These are phyloP conservation scores for Campodea augens DNA, from an alignment of 1,140 invertebrate genomes.

Conservation along the genomic window DNA sequence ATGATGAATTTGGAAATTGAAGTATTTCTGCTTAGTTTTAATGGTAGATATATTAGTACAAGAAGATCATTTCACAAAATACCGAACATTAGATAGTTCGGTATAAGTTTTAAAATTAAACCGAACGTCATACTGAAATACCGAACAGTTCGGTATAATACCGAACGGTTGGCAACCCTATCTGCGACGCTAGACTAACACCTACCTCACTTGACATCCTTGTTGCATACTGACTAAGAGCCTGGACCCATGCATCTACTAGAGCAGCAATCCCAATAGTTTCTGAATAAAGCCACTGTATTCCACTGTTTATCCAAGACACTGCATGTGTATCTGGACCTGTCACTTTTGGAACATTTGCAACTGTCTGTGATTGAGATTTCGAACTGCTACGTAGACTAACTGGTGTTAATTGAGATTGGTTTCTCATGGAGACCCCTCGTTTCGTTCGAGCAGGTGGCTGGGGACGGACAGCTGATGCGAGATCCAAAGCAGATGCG, in stretches of 20 bases:
- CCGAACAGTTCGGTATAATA: too few relatives aligned
- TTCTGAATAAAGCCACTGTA: constrained; percentile 75
- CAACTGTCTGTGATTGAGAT: too few relatives aligned
- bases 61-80: too few relatives aligned
- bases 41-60: too few relatives aligned
- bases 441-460: constrained; percentile 3
- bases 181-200: too few relatives aligned
- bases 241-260: constrained; percentile 58
- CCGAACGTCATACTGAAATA: too few relatives aligned
- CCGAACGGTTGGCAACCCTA: too few relatives aligned
- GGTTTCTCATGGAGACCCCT: neutral
- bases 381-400: too few relatives aligned
- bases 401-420: constrained; percentile 1
- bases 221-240: constrained; percentile 64
- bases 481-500: neutral
- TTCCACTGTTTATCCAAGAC: constrained; percentile 68
- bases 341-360: constrained; percentile 15
- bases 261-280: constrained; percentile 64
- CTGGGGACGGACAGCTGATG: neutral
- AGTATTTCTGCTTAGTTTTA: too few relatives aligned
- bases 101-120: too few relatives aligned
- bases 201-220: constrained; percentile 50
- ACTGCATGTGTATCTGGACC: constrained; percentile 33
- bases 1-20: too few relatives aligned
- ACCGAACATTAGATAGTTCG: too few relatives aligned